phyloP scores from a whole-genome alignment of 2,888 invertebrate species.

The Mongoloraphidia duomilia region DNA sequence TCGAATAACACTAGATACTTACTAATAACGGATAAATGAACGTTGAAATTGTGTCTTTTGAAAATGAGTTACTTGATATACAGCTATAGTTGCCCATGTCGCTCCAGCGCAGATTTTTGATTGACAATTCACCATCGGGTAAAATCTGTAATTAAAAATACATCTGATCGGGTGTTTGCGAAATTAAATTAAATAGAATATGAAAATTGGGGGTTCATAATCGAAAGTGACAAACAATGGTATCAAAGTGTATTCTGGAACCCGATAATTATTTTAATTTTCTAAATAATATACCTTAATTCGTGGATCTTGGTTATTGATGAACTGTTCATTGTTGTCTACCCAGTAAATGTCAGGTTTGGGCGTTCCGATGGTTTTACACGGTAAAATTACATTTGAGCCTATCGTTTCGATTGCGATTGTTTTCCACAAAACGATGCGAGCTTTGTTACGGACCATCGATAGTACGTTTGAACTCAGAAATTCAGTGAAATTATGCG shows the following conservation, averaged over 20 bases:
- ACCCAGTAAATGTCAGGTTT: conserved; percentile 52
- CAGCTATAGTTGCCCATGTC: conserved; percentile 79
- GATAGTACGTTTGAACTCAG: conserved; percentile 6
- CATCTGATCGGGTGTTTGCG: neutral
- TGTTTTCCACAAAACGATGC: conserved; percentile 19
- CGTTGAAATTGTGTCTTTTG: conserved; percentile 45
- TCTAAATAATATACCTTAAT: conserved; percentile 28
- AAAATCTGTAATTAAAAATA: conserved; percentile 33
- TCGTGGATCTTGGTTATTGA: conserved; percentile 36
- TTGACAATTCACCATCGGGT: conserved; percentile 61
- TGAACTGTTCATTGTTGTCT: conserved; percentile 36
- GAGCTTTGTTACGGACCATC: conserved; percentile 3
- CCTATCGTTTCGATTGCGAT: conserved; percentile 20
- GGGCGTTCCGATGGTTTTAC: conserved; percentile 48
- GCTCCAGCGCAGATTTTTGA: conserved; percentile 53
- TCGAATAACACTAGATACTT: neutral
- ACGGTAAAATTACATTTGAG: conserved; percentile 47
- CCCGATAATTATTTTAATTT: neutral
- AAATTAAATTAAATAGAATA: too few species aligned
- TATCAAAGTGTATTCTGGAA: neutral
- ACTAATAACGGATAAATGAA: conserved; percentile 56
- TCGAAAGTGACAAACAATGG: too few species aligned
- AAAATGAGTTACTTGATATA: conserved; percentile 48
- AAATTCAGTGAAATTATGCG: conserved; percentile 6
- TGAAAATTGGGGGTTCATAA: too few species aligned